Evolutionary conservation across 2,888 invertebrate genomes (phyloP), one percentile per base, ranked within the genome.

Genomic region (Phyto melanocephala): DNA sequence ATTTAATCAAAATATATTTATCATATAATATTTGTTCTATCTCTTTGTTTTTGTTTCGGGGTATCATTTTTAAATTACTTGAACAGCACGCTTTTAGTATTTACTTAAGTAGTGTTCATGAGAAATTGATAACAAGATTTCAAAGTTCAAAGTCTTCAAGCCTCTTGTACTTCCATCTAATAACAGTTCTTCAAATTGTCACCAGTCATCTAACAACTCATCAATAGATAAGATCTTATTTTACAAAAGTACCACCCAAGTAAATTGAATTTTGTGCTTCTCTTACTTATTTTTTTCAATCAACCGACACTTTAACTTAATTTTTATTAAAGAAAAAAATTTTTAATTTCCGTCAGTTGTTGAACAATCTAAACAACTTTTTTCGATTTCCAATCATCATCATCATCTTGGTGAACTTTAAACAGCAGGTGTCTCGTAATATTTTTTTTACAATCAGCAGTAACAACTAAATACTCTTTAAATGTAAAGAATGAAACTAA

Each of bases 401-500:
- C 8, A 22, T 35, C 24, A 13, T 15, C 6, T 10, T 2, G 52
- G 6, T 6, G 22, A 28, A 35, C 33, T 45, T 1, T 56, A 47
- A 65, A 28, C 54, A 65, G 56, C 74, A 75, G 74, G 56, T 75
- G 65, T 75, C 56, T 75, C 35, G 24, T 35, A 35, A 45, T 75
- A 75, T 65, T 65, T 65, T 56, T 65, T 47, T 65, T 75, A 24
- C 45, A 65, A 45, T 75, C 45, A 56, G 13, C 50, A 62, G 8
- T 10, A 4, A 45, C 35, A 70, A 62, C 60, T 52, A 77, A 63
- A 68, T 52, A 68, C 50, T 68, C 58, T 60, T 76, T 45, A 50
- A 60, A 33, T 68, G 50, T 45, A 45, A 7, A 22, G 35, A 70
- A 62, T n/a, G 52, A 28, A 52, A 45, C 17, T 68, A 68, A 54